A percentile compares a stretch with the other conserved stretches of the same genome.
Evolutionary conservation across 2,888 invertebrate genomes (phyloP).

Genomic region (Rotaria macrura): DNA sequence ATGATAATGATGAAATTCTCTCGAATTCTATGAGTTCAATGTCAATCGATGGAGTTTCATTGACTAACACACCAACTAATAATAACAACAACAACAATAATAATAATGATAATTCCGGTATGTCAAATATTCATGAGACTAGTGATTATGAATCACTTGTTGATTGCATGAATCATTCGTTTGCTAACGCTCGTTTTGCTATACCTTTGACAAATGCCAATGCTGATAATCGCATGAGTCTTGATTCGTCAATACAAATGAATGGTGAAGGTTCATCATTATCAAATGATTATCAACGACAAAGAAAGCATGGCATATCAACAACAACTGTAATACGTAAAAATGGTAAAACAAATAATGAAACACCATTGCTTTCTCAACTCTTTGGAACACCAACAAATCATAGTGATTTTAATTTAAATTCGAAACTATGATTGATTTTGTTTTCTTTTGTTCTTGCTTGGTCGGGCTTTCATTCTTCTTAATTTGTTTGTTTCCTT

Average conservation of each 20-base stretch:
- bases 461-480: neutral
- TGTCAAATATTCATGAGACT: neutral
- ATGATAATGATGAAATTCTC: neutral
- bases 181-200: neutral
- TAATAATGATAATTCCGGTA: neutral
- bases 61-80: neutral
- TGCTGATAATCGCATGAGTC: neutral
- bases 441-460: no score
- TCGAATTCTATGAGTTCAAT: neutral
- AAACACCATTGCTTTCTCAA: neutral
- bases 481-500: neutral
- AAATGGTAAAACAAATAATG: neutral
- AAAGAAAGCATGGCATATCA: neutral
- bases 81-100: no score
- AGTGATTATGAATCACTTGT: slow-evolving; percentile 6
- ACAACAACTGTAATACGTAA: neutral
- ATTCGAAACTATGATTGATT: neutral
- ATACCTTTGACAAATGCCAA: neutral
- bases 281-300: neutral
- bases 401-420: neutral
- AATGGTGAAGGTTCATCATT: neutral
- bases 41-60: neutral
- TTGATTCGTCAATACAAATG: neutral
- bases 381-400: neutral
- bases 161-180: neutral